phyloP scores from a whole-genome alignment of 2,113 vertebrate species.

The Lipophrys pholis region DNA sequence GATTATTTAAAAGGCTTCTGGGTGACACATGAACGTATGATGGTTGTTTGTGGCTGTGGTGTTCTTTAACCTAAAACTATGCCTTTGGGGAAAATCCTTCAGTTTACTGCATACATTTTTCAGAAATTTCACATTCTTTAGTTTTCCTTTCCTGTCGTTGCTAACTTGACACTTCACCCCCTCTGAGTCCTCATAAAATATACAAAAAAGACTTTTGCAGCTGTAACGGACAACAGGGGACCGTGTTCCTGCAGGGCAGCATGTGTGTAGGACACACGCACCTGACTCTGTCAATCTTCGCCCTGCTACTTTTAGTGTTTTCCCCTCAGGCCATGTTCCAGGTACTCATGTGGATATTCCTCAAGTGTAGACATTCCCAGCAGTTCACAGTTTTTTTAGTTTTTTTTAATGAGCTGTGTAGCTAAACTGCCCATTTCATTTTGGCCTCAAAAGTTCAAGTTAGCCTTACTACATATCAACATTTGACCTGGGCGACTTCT shows the following conservation, averaged over 20 bases:
- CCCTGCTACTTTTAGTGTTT: conserved; percentile 61
- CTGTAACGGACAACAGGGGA: conserved; percentile 48
- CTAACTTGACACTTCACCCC: conserved; percentile 43
- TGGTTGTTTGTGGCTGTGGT: not conserved
- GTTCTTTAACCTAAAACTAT: conserved; percentile 1
- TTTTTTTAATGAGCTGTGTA: conserved; percentile 54
- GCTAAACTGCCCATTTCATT: conserved; percentile 50
- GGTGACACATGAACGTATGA: no score
- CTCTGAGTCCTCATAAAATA: conserved; percentile 47
- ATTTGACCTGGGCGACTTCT: conserved; percentile 23
- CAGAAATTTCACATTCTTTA: conserved; percentile 9
- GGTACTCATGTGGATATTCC: conserved; percentile 58
- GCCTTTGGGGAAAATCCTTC: conserved; percentile 12
- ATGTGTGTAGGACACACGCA: conserved; percentile 9
- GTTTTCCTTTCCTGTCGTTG: conserved; percentile 30
- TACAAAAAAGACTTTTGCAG: conserved; percentile 34
- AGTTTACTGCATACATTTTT: conserved; percentile 38
- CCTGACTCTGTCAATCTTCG: conserved; percentile 68
- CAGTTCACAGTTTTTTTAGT: conserved; percentile 50
- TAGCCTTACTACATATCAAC: conserved; percentile 35
- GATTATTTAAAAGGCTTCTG: no score
- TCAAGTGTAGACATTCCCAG: conserved; percentile 74
- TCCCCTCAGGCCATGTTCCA: conserved; percentile 68
- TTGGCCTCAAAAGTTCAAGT: conserved; percentile 24
- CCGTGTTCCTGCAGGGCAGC: conserved; percentile 45